These are phyloP conservation scores for Protophormia terraenovae DNA, from an alignment of 2,888 invertebrate species.

Conservation along the genomic window DNA sequence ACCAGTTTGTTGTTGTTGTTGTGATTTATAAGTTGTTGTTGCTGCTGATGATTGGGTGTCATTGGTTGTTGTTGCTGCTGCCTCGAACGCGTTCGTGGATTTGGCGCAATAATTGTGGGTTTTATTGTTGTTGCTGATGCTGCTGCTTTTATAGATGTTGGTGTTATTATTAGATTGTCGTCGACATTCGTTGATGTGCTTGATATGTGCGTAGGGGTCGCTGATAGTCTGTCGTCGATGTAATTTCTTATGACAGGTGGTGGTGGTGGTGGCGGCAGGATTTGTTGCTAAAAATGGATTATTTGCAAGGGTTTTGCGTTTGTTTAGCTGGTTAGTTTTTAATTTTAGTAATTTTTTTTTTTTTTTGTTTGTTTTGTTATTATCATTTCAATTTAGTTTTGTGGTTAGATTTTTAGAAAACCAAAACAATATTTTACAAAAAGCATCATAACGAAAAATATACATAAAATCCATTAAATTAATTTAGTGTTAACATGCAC, in stretches of 20 bases:
- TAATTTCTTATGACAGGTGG: slow-evolving; percentile 74
- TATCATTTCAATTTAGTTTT: slow-evolving; percentile 65
- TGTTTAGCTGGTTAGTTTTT: slow-evolving; percentile 63
- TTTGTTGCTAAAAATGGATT: slow-evolving; percentile 81
- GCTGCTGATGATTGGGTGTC: slow-evolving; percentile 67
- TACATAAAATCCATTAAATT: slow-evolving; percentile 50
- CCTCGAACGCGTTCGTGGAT: slow-evolving; percentile 72
- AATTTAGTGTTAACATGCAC: slow-evolving; percentile 54
- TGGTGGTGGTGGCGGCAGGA: slow-evolving; percentile 71
- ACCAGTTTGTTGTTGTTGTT: slow-evolving; percentile 66
- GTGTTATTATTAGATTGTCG: slow-evolving; percentile 54
- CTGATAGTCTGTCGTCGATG: slow-evolving; percentile 78
- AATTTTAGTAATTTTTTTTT: slow-evolving; percentile 73
- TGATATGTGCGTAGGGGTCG: slow-evolving; percentile 79
- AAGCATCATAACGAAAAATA: slow-evolving; percentile 35
- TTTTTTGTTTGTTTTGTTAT: slow-evolving; percentile 51
- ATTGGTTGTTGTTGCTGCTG: slow-evolving; percentile 67
- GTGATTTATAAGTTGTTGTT: slow-evolving; percentile 67
- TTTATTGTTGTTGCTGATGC: slow-evolving; percentile 50
- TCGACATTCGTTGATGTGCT: slow-evolving; percentile 72
- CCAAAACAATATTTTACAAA: slow-evolving; percentile 48
- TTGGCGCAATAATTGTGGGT: slow-evolving; percentile 73
- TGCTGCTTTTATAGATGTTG: slow-evolving; percentile 53
- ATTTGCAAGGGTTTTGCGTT: slow-evolving; percentile 71
- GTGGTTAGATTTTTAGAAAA: slow-evolving; percentile 52